These are phyloP conservation scores for Sapayoa aenigma DNA, from an alignment of 2,113 vertebrate genomes.

Conservation along the genomic window DNA sequence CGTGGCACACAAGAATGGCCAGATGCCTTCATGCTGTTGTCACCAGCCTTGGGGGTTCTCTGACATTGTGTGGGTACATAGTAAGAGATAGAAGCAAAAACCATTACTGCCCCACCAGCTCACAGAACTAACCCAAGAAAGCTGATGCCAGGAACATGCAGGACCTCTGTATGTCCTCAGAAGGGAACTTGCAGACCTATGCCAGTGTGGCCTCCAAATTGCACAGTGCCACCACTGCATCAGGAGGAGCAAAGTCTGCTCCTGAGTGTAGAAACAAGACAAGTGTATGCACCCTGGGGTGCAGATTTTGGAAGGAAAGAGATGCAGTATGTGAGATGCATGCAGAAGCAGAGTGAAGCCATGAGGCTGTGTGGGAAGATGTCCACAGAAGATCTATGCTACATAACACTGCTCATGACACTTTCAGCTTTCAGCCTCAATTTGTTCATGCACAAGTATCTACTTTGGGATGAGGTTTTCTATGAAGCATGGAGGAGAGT, in stretches of 20 bases:
- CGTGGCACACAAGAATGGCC: not conserved
- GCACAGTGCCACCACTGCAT: not conserved
- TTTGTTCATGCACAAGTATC: not conserved
- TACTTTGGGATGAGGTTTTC: not conserved
- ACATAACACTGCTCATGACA: not conserved
- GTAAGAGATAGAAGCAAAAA: not conserved
- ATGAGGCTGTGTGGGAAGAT: not conserved
- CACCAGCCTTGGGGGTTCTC: not conserved
- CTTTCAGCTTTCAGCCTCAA: not conserved
- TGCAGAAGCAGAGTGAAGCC: not conserved
- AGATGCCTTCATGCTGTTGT: not conserved
- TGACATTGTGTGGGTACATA: not conserved
- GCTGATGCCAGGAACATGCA: not conserved
- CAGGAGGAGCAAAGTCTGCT: not conserved
- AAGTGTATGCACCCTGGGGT: not conserved
- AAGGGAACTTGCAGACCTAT: not conserved
- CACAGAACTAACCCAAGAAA: not conserved
- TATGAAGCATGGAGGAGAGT: not conserved
- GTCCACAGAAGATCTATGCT: not conserved
- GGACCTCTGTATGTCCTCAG: accelerated
- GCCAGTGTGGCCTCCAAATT: not conserved
- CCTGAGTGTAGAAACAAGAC: not conserved
- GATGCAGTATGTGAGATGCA: not conserved
- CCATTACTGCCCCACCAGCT: not conserved
- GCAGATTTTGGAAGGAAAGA: not conserved